phyloP scores from a whole-genome alignment of 2,797 vertebrate species.

The Paedocypris micromegethes region DNA sequence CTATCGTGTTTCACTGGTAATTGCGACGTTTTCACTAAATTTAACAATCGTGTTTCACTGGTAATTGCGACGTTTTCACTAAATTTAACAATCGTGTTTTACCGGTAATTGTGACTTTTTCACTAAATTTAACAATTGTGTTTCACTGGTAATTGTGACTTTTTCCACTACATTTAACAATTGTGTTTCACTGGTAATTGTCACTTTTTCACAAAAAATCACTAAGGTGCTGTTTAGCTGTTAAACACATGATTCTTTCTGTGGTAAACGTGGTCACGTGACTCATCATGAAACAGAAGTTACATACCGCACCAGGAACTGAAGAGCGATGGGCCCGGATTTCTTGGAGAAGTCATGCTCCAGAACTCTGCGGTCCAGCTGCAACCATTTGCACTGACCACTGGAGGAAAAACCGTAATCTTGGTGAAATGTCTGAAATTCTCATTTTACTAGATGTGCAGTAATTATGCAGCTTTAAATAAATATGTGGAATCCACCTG shows the following conservation, averaged over 20 bases:
- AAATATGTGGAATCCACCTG: conserved; percentile 8
- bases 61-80: too few species aligned
- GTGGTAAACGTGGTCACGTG: conserved; percentile 12
- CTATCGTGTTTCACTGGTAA: too few species aligned
- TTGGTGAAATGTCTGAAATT: conserved; percentile 2
- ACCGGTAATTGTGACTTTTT: too few species aligned
- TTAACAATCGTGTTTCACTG: too few species aligned
- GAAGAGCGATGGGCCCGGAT: conserved; percentile 74
- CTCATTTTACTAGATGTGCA: background rate
- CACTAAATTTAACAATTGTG: too few species aligned
- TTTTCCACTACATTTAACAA: too few species aligned
- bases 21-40: too few species aligned
- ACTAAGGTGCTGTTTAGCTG: background rate
- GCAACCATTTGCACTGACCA: conserved; percentile 92
- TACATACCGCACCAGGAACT: conserved; percentile 88
- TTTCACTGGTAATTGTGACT: too few species aligned
- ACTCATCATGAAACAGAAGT: conserved; percentile 5
- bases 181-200: too few species aligned
- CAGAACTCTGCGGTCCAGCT: conserved; percentile 92
- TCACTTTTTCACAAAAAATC: too few species aligned
- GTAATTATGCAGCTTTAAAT: conserved; percentile 9
- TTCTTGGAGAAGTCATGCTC: conserved; percentile 97
- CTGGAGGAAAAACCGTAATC: conserved; percentile 57
- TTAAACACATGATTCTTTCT: conserved; percentile 9
- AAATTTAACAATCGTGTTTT: too few species aligned